phyloP scores from a whole-genome alignment of 2,113 vertebrate species.

The Athene noctua region DNA sequence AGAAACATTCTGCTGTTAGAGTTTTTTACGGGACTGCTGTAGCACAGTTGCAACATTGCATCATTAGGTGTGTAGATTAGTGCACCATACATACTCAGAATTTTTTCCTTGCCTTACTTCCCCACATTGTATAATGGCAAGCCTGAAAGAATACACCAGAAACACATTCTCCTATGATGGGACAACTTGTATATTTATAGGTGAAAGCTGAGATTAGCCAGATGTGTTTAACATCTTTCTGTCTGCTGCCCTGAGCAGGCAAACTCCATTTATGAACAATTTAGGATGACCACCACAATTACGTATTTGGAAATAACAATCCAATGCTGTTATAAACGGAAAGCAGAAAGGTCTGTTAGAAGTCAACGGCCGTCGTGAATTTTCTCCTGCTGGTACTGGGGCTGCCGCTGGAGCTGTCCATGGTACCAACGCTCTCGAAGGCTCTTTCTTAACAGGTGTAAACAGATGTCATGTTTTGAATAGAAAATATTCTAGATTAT shows the following conservation, averaged over 20 bases:
- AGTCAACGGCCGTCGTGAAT: fast-evolving
- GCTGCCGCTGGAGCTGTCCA: constrained; percentile 18
- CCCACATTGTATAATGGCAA: not conserved
- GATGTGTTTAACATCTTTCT: not conserved
- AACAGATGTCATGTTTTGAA: not conserved
- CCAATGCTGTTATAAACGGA: not conserved
- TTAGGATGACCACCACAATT: not conserved
- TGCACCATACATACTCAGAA: not conserved
- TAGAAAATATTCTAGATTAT: not conserved
- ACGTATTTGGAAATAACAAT: not conserved
- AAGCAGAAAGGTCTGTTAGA: not conserved
- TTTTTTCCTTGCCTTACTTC: not conserved
- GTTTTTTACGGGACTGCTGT: not conserved
- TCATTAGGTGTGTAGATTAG: not conserved
- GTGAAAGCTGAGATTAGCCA: not conserved
- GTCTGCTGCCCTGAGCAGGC: not conserved
- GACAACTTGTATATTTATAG: not conserved
- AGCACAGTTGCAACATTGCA: not conserved
- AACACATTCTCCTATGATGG: not conserved
- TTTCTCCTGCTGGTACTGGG: fast-evolving
- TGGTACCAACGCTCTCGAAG: not conserved
- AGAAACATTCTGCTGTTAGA: not conserved
- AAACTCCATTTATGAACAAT: not conserved
- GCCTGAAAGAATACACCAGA: not conserved
- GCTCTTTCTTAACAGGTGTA: not conserved